Evolutionary conservation across 2,113 vertebrate species (phyloP).

Genomic region (Philantomba maxwellii): DNA sequence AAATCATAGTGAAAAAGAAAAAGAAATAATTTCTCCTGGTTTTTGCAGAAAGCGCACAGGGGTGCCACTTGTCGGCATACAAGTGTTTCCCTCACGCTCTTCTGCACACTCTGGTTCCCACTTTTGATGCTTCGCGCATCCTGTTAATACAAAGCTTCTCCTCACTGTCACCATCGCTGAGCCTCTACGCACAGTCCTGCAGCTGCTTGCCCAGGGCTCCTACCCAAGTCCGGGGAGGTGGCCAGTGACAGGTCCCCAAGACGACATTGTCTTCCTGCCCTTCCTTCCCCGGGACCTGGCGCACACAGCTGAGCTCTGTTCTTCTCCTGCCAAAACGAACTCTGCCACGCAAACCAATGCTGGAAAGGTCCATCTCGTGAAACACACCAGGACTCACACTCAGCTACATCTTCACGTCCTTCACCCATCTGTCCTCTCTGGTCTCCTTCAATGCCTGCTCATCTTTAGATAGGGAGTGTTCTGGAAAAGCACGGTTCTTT

Average conservation of each 20-base stretch:
- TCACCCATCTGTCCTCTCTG: not conserved
- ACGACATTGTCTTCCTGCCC: accelerated
- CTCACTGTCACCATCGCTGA: accelerated
- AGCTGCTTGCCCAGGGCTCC: not conserved
- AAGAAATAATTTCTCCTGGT: not conserved
- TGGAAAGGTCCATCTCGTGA: not conserved
- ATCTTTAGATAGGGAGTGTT: not conserved
- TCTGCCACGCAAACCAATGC: not conserved
- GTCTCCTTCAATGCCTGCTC: not conserved
- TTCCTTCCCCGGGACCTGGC: not conserved
- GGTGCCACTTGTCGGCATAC: accelerated
- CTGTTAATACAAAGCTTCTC: not conserved
- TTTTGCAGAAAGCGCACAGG: not conserved
- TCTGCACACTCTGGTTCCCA: too few relatives aligned
- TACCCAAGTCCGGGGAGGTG: not conserved
- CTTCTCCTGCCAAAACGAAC: not conserved
- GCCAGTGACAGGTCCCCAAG: not conserved
- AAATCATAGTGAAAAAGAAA: not conserved
- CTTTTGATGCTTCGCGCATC: accelerated
- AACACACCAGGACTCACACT: not conserved
- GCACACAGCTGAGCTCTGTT: not conserved
- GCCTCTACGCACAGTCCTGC: too few relatives aligned
- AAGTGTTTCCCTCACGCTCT: not conserved
- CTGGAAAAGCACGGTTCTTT: not conserved
- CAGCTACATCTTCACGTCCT: not conserved